Conservation (phyloP, 30 jellyfish, hydroid and myxozoan genomes). For the Turritopsis dohrnii region DNA sequence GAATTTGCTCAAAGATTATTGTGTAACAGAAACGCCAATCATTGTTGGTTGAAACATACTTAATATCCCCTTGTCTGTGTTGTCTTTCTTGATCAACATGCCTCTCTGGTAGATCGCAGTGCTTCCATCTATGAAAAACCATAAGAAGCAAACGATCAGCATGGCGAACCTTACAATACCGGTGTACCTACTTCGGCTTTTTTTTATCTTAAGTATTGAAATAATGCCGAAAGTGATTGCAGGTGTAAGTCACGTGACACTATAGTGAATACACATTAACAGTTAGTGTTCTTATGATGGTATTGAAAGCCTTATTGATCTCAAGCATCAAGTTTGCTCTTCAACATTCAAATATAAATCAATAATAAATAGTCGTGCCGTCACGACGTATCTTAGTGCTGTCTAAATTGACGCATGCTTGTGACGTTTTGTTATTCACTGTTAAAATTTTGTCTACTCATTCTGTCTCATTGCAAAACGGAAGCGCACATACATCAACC, state of each 20-base stretch:
- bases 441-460: no score
- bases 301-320: background rate
- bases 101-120: background rate
- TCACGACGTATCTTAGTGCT: background rate
- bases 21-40: no score
- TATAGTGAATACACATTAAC: background rate
- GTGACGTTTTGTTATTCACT: no score
- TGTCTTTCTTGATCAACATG: conserved; percentile 13
- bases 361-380: background rate
- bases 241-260: background rate
- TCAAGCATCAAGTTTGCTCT: background rate
- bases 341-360: background rate
- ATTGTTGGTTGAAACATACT: conserved; percentile 19
- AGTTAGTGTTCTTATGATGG: background rate
- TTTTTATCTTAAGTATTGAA: no score
- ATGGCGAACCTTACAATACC: background rate
- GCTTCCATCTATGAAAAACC: background rate
- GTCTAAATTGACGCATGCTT: no score
- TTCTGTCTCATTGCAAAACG: no score
- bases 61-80: conserved; percentile 30
- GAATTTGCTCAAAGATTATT: no score
- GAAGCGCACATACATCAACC: no score
- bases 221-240: background rate
- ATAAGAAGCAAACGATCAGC: background rate
- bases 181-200: background rate